phyloP scores from a whole-genome alignment of 2,797 vertebrate species.

The Micrastur ruficollis region DNA sequence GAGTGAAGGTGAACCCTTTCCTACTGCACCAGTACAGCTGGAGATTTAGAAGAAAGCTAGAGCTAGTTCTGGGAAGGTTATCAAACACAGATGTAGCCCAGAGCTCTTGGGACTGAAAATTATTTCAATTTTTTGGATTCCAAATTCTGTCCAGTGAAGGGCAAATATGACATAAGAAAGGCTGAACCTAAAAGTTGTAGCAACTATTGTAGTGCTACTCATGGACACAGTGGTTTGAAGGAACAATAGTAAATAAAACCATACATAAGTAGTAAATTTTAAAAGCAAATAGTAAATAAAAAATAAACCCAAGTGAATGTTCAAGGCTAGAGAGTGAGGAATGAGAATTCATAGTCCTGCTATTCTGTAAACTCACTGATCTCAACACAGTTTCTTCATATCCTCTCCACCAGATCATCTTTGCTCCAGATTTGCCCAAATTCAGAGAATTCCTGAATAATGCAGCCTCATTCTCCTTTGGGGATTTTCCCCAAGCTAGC shows the following conservation, averaged over 20 bases:
- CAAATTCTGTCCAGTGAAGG: not conserved
- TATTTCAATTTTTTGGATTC: not conserved
- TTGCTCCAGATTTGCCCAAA: not conserved
- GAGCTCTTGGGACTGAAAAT: not conserved
- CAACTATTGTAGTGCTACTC: not conserved
- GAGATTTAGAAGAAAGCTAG: not conserved
- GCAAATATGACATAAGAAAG: not conserved
- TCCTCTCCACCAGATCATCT: not conserved
- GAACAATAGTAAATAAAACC: not conserved
- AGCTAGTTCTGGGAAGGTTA: not conserved
- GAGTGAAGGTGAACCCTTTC: not conserved
- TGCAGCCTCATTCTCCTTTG: rapidly evolving
- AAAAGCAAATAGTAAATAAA: not conserved
- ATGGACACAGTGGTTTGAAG: not conserved
- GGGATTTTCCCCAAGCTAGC: not conserved
- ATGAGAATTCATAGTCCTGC: not conserved
- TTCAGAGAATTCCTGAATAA: not conserved
- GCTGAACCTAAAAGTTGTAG: not conserved
- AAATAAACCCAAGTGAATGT: not conserved
- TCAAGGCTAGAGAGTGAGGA: not conserved
- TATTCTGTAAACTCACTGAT: not conserved
- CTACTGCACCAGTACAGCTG: not conserved
- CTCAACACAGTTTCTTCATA: not conserved
- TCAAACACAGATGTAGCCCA: not conserved
- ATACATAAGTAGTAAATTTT: not conserved